phyloP scores from a whole-genome alignment of 1,140 invertebrate species.

The Trichoplusia ni region DNA sequence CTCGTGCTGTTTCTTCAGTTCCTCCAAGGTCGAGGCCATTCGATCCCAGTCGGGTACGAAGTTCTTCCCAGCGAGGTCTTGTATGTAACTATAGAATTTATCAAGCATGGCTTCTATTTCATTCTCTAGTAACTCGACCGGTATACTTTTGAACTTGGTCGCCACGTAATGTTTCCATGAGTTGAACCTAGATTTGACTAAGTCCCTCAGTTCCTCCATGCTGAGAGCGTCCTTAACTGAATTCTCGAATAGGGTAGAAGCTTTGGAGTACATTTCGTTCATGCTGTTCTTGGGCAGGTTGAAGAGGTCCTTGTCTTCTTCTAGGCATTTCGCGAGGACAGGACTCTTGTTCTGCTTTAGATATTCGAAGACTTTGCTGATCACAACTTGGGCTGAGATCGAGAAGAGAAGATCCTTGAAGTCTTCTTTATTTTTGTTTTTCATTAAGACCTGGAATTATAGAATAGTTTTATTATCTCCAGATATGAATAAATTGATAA shows the following conservation, averaged over 20 bases:
- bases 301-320: constrained; percentile 54
- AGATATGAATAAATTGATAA: no score
- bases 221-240: constrained; percentile 68
- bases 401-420: constrained; percentile 68
- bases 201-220: constrained; percentile 65
- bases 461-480: no score
- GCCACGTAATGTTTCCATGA: constrained; percentile 69
- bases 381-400: constrained; percentile 69
- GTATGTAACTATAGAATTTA: constrained; percentile 70
- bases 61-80: constrained; percentile 64
- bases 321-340: constrained; percentile 59
- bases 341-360: constrained; percentile 66
- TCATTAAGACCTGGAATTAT: constrained; percentile 56
- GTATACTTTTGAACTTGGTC: constrained; percentile 66
- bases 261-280: constrained; percentile 63
- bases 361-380: constrained; percentile 72
- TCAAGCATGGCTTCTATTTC: constrained; percentile 67
- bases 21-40: constrained; percentile 62
- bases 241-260: constrained; percentile 64
- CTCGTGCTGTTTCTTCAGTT: constrained; percentile 48
- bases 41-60: constrained; percentile 55
- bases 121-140: constrained; percentile 63
- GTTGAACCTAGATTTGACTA: constrained; percentile 61
- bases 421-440: constrained; percentile 63
- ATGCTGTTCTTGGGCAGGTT: constrained; percentile 54